phyloP scores from a whole-genome alignment of 1,140 invertebrate species.

The Caenorhabditis remanei region DNA sequence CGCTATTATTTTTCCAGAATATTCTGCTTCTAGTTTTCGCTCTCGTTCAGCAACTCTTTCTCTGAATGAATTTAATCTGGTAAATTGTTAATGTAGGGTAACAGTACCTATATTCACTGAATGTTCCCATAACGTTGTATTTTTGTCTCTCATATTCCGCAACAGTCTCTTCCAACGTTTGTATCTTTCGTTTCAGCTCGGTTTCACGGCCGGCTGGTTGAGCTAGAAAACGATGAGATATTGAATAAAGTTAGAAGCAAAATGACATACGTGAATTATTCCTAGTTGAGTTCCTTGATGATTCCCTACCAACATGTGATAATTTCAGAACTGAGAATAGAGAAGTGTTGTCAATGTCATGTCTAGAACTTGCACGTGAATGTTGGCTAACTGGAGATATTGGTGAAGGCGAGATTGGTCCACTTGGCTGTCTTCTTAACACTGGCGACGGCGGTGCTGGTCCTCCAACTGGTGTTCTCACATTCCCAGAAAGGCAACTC shows the following conservation, averaged over 20 bases:
- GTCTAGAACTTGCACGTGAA: conserved; percentile 37
- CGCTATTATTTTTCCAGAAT: conserved; percentile 76
- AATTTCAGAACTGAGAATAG: conserved; percentile 37
- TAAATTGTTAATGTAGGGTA: neutral
- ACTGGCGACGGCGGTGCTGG: neutral
- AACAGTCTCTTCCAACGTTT: conserved; percentile 75
- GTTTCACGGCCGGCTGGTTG: conserved; percentile 69
- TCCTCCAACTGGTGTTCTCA: conserved; percentile 43
- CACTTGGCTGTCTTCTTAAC: conserved; percentile 52
- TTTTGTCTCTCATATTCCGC: conserved; percentile 77
- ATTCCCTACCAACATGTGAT: neutral
- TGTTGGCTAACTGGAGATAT: conserved; percentile 55
- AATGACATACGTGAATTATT: conserved; percentile 13
- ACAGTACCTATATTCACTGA: conserved; percentile 71
- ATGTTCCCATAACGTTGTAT: conserved; percentile 76
- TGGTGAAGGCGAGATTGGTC: conserved; percentile 54
- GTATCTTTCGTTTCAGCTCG: conserved; percentile 75
- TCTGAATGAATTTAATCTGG: neutral
- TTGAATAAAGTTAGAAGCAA: neutral
- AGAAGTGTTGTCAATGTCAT: conserved; percentile 46
- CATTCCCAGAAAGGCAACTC: conserved; percentile 60
- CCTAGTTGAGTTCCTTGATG: conserved; percentile 41
- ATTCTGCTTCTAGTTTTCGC: conserved; percentile 76
- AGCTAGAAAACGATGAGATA: neutral
- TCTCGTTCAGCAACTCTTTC: conserved; percentile 76